Conservation (phyloP, 2,797 vertebrate species). For the Acipenser ruthenus region DNA sequence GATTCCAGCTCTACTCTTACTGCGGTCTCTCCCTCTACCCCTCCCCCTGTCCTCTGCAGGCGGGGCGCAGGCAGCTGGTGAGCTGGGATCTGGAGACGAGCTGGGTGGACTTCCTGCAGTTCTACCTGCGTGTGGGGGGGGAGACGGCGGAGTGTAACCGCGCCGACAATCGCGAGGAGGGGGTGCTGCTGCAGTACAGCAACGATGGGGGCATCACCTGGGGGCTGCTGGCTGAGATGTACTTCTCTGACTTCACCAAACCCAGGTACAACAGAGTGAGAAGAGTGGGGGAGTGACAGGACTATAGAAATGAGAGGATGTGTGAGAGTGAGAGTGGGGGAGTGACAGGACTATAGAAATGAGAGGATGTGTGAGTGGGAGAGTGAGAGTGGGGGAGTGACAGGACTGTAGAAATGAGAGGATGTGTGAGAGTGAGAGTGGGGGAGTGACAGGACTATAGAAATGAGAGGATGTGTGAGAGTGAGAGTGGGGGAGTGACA, state of each 20-base stretch:
- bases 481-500: too few species aligned
- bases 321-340: slow-evolving; percentile 7
- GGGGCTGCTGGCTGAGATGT: slow-evolving; percentile 95
- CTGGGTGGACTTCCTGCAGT: slow-evolving; percentile 98
- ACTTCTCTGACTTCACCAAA: slow-evolving; percentile 97
- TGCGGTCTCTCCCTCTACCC: too few species aligned
- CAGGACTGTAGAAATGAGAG: too few species aligned
- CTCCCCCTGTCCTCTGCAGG: slow-evolving; percentile 47
- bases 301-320: too few species aligned
- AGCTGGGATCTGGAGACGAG: slow-evolving; percentile 93
- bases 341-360: neutral
- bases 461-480: too few species aligned
- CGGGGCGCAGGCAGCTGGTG: slow-evolving; percentile 85
- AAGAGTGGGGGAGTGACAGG: neutral
- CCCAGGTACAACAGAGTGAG: slow-evolving; percentile 59
- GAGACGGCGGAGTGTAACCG: slow-evolving; percentile 82
- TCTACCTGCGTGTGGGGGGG: slow-evolving; percentile 93
- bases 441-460: too few species aligned
- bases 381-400: too few species aligned
- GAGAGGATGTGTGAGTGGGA: too few species aligned
- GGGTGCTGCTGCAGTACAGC: slow-evolving; percentile 89
- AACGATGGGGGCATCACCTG: slow-evolving; percentile 93
- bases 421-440: too few species aligned
- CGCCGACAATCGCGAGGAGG: slow-evolving; percentile 91
- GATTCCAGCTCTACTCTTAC: too few species aligned